These are phyloP conservation scores for Phalloptychus januarius DNA, from an alignment of 2,797 vertebrate genomes.

Conservation along the genomic window DNA sequence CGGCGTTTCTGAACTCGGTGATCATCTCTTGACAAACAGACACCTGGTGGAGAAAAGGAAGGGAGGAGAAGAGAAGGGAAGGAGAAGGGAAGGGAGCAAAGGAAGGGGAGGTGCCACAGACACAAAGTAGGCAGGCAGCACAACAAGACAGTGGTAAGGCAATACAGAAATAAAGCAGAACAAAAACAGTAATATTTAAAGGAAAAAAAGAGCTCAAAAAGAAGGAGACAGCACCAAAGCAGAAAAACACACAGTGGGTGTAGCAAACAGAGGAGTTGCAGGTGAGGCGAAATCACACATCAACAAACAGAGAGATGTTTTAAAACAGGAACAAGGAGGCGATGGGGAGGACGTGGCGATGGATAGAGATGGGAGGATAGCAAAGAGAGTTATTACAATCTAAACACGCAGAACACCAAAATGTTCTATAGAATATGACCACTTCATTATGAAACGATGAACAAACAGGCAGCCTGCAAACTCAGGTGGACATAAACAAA, in stretches of 20 bases:
- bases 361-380: constrained; percentile 72
- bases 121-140: constrained; percentile 67
- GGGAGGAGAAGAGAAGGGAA: constrained; percentile 38
- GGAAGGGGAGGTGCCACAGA: constrained; percentile 61
- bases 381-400: constrained; percentile 80
- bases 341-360: constrained; percentile 62
- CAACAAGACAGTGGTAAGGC: constrained; percentile 66
- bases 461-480: constrained; percentile 67
- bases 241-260: constrained; percentile 52
- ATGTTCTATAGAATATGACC: constrained; percentile 72
- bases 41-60: constrained; percentile 75
- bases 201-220: constrained; percentile 28
- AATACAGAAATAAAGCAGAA: constrained; percentile 51
- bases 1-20: constrained; percentile 89
- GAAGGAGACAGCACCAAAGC: constrained; percentile 43
- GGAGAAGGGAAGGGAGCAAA: constrained; percentile 47
- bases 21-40: constrained; percentile 96
- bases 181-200: constrained; percentile 31
- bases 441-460: constrained; percentile 72
- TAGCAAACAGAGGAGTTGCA: constrained; percentile 46
- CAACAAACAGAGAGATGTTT: constrained; percentile 49
- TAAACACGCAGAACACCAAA: constrained; percentile 72
- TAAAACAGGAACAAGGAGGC: constrained; percentile 47
- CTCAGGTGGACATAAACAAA: constrained; percentile 52
- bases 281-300: constrained; percentile 54